These are phyloP conservation scores for Emydoidea blandingii DNA, from an alignment of 2,797 vertebrate genomes.

Conservation along the genomic window DNA sequence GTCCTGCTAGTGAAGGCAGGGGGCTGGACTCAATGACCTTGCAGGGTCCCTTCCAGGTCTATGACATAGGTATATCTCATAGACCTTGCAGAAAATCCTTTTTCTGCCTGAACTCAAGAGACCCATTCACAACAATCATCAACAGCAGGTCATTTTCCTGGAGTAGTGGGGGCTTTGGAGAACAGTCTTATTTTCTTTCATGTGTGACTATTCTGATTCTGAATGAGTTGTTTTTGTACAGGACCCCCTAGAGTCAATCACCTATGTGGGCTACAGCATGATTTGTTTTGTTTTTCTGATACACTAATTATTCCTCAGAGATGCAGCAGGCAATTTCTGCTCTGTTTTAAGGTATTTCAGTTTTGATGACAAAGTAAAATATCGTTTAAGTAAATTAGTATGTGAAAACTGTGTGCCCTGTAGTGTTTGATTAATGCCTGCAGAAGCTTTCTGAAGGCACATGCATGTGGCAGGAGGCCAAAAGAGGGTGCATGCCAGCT, in stretches of 20 bases:
- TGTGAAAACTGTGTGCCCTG: constrained; percentile 23
- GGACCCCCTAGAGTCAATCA: constrained; percentile 41
- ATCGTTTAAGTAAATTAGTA: constrained; percentile 61
- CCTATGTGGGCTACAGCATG: constrained; percentile 17
- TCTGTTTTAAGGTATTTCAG: constrained; percentile 40
- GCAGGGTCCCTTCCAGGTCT: no score
- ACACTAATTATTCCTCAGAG: constrained; percentile 65
- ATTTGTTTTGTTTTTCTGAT: constrained; percentile 39
- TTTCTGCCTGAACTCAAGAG: not conserved
- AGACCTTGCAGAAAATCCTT: not conserved
- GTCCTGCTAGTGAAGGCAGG: no score
- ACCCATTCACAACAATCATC: not conserved
- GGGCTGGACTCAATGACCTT: no score
- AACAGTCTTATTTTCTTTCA: not conserved
- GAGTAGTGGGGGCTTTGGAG: constrained; percentile 18
- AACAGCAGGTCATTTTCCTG: constrained; percentile 6
- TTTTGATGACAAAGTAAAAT: constrained; percentile 54
- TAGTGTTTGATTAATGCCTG: constrained; percentile 39
- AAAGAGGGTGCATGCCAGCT: not conserved
- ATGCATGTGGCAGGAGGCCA: constrained; percentile 14
- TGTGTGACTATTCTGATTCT: not conserved
- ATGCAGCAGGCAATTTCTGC: constrained; percentile 41
- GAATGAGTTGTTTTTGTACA: constrained; percentile 49
- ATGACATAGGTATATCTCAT: no score
- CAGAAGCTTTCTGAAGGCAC: constrained; percentile 30